Evolutionary conservation across 2,888 invertebrate species (phyloP).

Genomic region (Orthosia cruda): DNA sequence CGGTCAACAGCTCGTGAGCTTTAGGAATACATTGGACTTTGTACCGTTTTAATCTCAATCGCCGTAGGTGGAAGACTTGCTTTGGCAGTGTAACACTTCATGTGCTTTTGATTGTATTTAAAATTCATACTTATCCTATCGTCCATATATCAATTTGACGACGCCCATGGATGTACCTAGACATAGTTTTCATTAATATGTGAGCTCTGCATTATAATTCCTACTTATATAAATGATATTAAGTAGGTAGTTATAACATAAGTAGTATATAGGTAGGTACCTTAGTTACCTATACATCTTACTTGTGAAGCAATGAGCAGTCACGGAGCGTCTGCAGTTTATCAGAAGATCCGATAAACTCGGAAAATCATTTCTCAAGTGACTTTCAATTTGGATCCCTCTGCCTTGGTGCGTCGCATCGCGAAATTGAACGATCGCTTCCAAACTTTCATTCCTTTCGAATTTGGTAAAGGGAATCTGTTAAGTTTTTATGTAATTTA

Average conservation of each 20-base stretch:
- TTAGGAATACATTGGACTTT: no score
- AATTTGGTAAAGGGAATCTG: slow-evolving; percentile 57
- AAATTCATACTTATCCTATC: no score
- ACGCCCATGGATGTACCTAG: no score
- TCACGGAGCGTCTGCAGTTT: slow-evolving; percentile 57
- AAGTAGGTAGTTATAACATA: background rate
- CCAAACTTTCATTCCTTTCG: slow-evolving; percentile 61
- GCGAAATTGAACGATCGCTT: slow-evolving; percentile 60
- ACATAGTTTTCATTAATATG: no score
- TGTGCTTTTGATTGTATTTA: no score
- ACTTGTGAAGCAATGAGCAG: slow-evolving; percentile 49
- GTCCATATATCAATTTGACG: no score
- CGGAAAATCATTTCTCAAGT: slow-evolving; percentile 78
- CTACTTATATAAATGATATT: no score
- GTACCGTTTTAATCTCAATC: no score
- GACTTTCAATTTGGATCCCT: slow-evolving; percentile 77
- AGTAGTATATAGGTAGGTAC: background rate
- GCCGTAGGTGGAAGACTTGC: no score
- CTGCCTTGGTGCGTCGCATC: slow-evolving; percentile 65
- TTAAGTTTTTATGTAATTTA: slow-evolving; percentile 47
- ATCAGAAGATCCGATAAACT: slow-evolving; percentile 67
- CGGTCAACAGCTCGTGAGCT: no score
- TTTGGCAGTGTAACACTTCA: no score
- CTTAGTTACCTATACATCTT: slow-evolving; percentile 3
- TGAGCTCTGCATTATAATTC: no score